Base-by-base conservation (phyloP, 92 coral and sea anemone genomes). In the Epizoanthus scotinus region DNA sequence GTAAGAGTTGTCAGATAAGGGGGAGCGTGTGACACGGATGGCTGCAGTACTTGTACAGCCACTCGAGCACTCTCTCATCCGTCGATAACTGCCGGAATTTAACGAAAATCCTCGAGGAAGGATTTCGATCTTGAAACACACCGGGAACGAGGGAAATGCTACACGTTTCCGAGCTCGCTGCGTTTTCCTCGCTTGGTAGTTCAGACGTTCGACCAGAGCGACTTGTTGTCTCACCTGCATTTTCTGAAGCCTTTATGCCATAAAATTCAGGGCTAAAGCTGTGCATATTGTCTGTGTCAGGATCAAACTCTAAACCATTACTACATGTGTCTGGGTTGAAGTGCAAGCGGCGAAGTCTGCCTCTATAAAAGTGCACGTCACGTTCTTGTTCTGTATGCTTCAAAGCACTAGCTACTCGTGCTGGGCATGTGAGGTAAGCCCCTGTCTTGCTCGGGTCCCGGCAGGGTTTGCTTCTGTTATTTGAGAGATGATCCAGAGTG, bases 81-180 rank as follows among this genome's bases (percentile, higher is more conserved):
- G 91, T 67, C n/a, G 97, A 92, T 5, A 92, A 85, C 82, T 92
- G 94, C 24, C 97, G 94, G 63, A 84, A 85, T 21, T 91, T 91
- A 21, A 92, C 90, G 79, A 92, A 87, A 67, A 92, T 90, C 65
- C 94, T 90, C 18, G 94, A 90, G 20, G 81, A 83, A 18, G 92
- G 94, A 44, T 86, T 86, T 34, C 74, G 86, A 68, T 91, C 84
- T 15, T 82, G 72, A 55, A 90, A 92, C 13, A 90, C 92, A 6
- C 97, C 97, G 2, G 94, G 97, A 24, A 84, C 88, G 3, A 92
- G 81, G 6, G 97, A 92, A 54, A 92, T 81, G 47, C 94, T 86
- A 47, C 84, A 84, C 14, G 85, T 81, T 67, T 92, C 92, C 7
- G 94, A 75, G 25, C 20, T 12, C 58, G 27, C n/a, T 0, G 21